These are phyloP conservation scores for Ctenopoma multispine DNA, from an alignment of 2,797 vertebrate species.

Conservation along the genomic window DNA sequence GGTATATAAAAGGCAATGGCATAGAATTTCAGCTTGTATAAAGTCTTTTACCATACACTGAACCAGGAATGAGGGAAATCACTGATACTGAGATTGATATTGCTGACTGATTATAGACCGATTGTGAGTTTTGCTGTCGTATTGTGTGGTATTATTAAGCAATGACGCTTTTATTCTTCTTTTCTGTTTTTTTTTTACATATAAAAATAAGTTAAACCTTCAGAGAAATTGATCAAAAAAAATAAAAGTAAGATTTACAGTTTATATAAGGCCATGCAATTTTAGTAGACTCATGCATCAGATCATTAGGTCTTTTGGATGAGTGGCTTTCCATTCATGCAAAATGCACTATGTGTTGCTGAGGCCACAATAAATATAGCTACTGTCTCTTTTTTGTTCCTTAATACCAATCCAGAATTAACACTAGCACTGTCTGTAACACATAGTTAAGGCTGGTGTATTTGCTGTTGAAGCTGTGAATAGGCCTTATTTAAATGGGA, in stretches of 20 bases:
- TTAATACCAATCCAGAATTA: slow-evolving; percentile 77
- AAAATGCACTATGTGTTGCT: slow-evolving; percentile 80
- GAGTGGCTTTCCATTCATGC: slow-evolving; percentile 78
- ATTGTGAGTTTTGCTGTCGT: slow-evolving; percentile 69
- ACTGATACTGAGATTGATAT: slow-evolving; percentile 74
- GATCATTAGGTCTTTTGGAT: slow-evolving; percentile 76
- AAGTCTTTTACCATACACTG: slow-evolving; percentile 73
- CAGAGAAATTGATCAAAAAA: slow-evolving; percentile 73
- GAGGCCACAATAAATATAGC: slow-evolving; percentile 78
- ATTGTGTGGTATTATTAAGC: slow-evolving; percentile 73
- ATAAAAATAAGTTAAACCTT: slow-evolving; percentile 85
- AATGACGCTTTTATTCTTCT: slow-evolving; percentile 70
- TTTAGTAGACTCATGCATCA: slow-evolving; percentile 81
- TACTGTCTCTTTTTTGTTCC: slow-evolving; percentile 77
- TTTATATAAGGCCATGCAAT: slow-evolving; percentile 85
- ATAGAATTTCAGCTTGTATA: slow-evolving; percentile 79
- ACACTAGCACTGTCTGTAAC: slow-evolving; percentile 76
- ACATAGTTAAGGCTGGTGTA: slow-evolving; percentile 83
- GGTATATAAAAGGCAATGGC: slow-evolving; percentile 81
- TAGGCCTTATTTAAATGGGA: slow-evolving; percentile 77
- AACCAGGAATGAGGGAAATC: slow-evolving; percentile 66
- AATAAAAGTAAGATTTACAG: slow-evolving; percentile 77
- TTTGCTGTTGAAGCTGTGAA: slow-evolving; percentile 84
- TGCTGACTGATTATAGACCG: slow-evolving; percentile 78
- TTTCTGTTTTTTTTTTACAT: slow-evolving; percentile 73